phyloP scores from a whole-genome alignment of 2,888 invertebrate species.

The Ernsta delagoae region DNA sequence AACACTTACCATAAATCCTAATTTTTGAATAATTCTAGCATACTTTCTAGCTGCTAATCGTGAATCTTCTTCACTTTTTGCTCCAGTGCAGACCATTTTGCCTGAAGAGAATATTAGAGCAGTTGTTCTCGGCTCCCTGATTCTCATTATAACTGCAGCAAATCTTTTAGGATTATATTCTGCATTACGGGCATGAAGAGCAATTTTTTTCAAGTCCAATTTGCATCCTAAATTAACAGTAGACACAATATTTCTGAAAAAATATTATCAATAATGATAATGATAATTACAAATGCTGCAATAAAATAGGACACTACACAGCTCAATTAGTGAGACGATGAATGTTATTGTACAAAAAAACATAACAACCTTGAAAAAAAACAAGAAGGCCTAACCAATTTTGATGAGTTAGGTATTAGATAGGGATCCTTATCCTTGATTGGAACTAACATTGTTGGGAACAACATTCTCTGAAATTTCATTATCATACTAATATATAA shows the following conservation, averaged over 20 bases:
- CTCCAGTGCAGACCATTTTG: conserved; percentile 94
- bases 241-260: conserved; percentile 97
- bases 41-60: conserved; percentile 92
- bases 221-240: conserved; percentile 98
- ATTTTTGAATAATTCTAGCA: conserved; percentile 93
- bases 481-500: no score
- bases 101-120: conserved; percentile 92
- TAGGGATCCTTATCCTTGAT: no score
- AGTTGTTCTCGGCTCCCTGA: conserved; percentile 93
- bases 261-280: no score
- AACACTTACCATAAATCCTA: conserved; percentile 87
- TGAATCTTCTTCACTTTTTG: conserved; percentile 92
- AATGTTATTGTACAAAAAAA: no score
- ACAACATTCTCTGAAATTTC: no score
- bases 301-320: no score
- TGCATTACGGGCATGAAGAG: conserved; percentile 98
- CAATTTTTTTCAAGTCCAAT: conserved; percentile 98
- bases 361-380: no score
- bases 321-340: no score
- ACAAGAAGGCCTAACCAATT: no score
- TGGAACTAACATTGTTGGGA: no score
- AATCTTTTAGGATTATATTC: conserved; percentile 99
- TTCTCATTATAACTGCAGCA: conserved; percentile 99
- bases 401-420: no score
- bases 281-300: no score